phyloP scores from a whole-genome alignment of 2,113 vertebrate species.

The Centropus bengalensis region DNA sequence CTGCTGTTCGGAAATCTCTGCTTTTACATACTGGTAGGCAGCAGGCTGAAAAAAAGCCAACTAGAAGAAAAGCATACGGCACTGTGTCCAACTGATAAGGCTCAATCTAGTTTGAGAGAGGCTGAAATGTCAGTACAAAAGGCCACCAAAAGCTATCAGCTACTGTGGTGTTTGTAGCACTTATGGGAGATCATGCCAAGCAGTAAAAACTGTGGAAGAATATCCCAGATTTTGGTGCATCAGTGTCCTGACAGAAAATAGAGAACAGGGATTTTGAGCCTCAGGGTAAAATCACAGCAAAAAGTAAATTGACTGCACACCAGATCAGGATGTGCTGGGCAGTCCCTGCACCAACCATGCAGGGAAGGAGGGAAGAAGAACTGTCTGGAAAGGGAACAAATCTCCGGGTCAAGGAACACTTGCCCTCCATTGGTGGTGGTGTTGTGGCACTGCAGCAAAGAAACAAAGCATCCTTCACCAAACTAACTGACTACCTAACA shows the following conservation, averaged over 20 bases:
- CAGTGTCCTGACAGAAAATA: background rate
- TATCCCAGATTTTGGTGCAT: background rate
- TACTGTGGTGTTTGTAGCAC: background rate
- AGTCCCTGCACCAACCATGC: background rate
- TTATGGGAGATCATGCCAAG: background rate
- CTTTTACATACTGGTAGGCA: background rate
- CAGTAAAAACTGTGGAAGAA: background rate
- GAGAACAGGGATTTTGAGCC: background rate
- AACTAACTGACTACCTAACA: background rate
- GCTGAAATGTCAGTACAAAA: slow-evolving; percentile 39
- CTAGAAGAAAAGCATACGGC: slow-evolving; percentile 27
- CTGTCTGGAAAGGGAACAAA: background rate
- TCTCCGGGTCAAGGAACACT: background rate
- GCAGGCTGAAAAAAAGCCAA: slow-evolving; percentile 3
- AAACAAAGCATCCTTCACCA: background rate
- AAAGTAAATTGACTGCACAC: background rate
- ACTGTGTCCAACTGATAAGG: slow-evolving; percentile 23
- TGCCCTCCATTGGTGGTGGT: fast-evolving
- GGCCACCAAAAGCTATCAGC: slow-evolving; percentile 18
- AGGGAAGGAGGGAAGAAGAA: background rate
- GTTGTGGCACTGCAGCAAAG: background rate
- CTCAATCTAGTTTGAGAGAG: background rate
- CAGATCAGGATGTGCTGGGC: background rate
- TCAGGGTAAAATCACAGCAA: background rate
- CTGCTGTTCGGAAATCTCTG: background rate